These are phyloP conservation scores for Copsychus sechellarum DNA, from an alignment of 2,113 vertebrate genomes.

Conservation along the genomic window DNA sequence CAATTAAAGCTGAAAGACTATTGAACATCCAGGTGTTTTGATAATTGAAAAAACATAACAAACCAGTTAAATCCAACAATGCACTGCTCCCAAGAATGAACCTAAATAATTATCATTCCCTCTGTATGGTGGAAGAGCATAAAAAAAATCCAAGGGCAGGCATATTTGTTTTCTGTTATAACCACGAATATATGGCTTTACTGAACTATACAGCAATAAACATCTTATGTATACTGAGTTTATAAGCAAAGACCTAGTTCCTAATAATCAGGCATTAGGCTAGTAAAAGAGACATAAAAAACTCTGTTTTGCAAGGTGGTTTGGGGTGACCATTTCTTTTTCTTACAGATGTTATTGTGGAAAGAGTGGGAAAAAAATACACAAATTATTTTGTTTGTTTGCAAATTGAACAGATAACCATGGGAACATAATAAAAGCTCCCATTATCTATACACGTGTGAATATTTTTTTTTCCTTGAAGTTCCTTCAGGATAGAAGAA, in stretches of 20 bases:
- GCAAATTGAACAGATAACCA: neutral
- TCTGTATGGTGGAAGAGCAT: neutral
- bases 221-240: neutral
- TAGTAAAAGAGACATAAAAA: neutral
- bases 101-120: neutral
- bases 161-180: neutral
- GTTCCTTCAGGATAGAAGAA: neutral
- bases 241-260: neutral
- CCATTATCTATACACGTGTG: neutral
- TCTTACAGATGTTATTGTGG: rapidly evolving
- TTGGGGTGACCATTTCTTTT: neutral
- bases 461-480: neutral
- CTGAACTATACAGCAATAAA: neutral
- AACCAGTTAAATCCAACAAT: neutral
- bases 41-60: neutral
- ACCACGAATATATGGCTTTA: neutral
- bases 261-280: neutral
- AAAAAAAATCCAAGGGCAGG: neutral
- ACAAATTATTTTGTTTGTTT: neutral
- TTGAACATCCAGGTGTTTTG: neutral
- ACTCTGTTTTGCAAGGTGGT: neutral
- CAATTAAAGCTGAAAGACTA: neutral
- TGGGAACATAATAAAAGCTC: neutral
- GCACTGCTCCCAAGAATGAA: neutral
- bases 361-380: neutral